phyloP scores from a whole-genome alignment of 2,797 vertebrate genomes.

The Poecilia picta region DNA sequence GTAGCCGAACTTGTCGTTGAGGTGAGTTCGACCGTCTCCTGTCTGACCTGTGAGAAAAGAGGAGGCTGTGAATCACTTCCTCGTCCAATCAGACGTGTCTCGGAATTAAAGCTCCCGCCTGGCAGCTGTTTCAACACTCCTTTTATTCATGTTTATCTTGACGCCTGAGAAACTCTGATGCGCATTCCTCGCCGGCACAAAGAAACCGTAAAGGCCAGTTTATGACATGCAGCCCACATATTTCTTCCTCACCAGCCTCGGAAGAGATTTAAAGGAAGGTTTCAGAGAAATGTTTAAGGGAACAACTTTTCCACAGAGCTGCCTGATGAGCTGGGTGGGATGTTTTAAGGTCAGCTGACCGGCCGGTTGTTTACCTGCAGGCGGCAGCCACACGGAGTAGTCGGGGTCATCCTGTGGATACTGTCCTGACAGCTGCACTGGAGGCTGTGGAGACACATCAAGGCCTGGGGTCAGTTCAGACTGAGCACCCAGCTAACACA shows the following conservation, averaged over 20 bases:
- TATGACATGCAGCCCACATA: constrained; percentile 17
- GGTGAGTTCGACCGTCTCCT: constrained; percentile 94
- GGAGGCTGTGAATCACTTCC: background rate
- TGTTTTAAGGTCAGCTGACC: background rate
- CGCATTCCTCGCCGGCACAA: constrained; percentile 45
- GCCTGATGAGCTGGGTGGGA: constrained; percentile 1
- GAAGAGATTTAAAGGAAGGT: background rate
- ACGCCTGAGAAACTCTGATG: constrained; percentile 49
- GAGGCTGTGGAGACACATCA: constrained; percentile 74
- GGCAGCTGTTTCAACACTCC: constrained; percentile 24
- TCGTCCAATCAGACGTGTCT: background rate
- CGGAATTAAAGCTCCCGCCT: constrained; percentile 23
- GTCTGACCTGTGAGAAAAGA: constrained; percentile 84
- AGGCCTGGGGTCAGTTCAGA: background rate
- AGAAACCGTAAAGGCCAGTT: constrained; percentile 39
- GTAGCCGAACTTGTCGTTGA: constrained; percentile 97
- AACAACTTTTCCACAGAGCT: background rate
- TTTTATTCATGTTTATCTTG: constrained; percentile 49
- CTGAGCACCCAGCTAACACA: no score
- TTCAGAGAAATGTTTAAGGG: background rate
- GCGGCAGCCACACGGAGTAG: constrained; percentile 96
- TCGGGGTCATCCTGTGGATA: constrained; percentile 96
- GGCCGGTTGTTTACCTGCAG: constrained; percentile 83
- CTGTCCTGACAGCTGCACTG: constrained; percentile 76
- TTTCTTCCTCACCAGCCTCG: background rate